Conservation (phyloP, 2,888 invertebrate species). For the Cheilosia soror region DNA sequence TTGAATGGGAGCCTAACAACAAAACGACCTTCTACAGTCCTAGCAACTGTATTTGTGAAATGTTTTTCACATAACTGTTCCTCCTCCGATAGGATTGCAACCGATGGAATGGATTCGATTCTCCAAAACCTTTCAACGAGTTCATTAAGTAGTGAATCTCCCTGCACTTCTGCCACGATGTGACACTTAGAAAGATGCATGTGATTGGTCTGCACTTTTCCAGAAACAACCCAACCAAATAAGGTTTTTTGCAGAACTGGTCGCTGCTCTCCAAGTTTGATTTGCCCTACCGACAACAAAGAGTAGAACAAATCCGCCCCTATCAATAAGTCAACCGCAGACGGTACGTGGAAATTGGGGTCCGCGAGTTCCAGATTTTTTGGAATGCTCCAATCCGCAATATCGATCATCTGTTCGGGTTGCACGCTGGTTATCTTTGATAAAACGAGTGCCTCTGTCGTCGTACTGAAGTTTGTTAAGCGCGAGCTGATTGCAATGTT, state of each 20-base stretch:
- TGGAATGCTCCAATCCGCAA: constrained; percentile 66
- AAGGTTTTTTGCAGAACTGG: constrained; percentile 71
- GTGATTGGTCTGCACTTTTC: constrained; percentile 2
- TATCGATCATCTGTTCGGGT: constrained; percentile 66
- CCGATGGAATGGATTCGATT: too few species aligned
- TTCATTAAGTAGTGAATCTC: neutral
- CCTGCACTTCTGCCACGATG: neutral
- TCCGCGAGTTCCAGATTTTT: constrained; percentile 64
- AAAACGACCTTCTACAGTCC: too few species aligned
- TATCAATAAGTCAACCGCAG: constrained; percentile 65
- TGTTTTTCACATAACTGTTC: too few species aligned
- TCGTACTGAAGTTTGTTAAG: neutral
- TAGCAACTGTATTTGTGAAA: too few species aligned
- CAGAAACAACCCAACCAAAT: constrained; percentile 74
- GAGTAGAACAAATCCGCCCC: constrained; percentile 61
- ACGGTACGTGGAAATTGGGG: constrained; percentile 58
- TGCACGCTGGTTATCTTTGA: constrained; percentile 47
- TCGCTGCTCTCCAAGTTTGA: constrained; percentile 57
- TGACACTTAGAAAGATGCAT: neutral
- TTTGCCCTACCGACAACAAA: constrained; percentile 46
- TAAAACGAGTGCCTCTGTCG: neutral
- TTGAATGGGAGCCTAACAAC: too few species aligned
- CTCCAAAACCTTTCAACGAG: neutral
- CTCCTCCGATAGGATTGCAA: neutral
- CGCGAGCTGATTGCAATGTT: neutral